phyloP scores from a whole-genome alignment of 2,797 vertebrate genomes.

The Hemibagrus guttatus region DNA sequence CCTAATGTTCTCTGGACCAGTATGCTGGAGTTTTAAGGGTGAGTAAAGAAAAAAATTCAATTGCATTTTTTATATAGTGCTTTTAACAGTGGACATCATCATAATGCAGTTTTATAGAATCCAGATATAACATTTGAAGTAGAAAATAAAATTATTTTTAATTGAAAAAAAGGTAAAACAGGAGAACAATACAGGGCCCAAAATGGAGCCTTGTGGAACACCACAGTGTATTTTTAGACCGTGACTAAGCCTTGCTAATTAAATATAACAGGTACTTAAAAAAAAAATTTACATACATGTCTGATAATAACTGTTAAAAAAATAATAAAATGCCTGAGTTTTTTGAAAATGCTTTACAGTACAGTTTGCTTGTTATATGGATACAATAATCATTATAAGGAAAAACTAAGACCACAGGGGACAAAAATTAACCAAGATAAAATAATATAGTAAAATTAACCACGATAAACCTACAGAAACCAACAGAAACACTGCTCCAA shows the following conservation, averaged over 20 bases:
- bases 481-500: neutral
- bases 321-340: neutral
- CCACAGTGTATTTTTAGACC: neutral
- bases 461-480: neutral
- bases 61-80: neutral
- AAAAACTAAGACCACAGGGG: neutral
- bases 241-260: neutral
- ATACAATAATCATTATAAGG: neutral
- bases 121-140: too few relatives aligned
- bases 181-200: neutral
- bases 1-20: neutral
- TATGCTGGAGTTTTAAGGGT: neutral
- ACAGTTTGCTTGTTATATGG: neutral
- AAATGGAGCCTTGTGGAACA: neutral
- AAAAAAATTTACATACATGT: too few relatives aligned
- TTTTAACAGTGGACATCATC: neutral
- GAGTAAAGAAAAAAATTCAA: neutral
- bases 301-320: neutral
- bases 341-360: neutral
- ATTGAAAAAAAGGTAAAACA: neutral
- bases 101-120: neutral
- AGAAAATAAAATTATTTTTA: neutral
- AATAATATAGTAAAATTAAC: neutral
- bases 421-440: neutral
- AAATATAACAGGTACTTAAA: neutral